Evolutionary conservation across 2,888 invertebrate species (phyloP).

Genomic region (Ormyrus rosae): DNA sequence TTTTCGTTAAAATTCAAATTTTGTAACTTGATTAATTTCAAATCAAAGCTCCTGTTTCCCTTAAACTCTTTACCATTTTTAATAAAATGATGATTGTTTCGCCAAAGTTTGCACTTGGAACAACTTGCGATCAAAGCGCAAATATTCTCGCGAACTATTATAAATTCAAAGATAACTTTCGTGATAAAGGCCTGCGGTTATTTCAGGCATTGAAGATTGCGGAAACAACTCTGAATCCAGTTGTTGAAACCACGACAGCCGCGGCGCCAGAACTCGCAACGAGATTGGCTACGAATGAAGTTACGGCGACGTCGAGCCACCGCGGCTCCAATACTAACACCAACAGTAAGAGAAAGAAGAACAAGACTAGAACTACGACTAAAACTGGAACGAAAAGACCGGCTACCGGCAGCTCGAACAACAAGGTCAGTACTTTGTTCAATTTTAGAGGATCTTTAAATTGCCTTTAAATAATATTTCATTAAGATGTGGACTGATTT

Average conservation of each 20-base stretch:
- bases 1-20: too few relatives aligned
- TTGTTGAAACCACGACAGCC: background rate
- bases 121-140: too few relatives aligned
- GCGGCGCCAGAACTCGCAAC: conserved; percentile 41
- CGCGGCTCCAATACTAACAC: conserved; percentile 39
- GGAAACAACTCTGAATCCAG: background rate
- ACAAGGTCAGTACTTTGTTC: conserved; percentile 13
- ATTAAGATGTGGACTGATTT: too few relatives aligned
- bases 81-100: too few relatives aligned
- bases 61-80: too few relatives aligned
- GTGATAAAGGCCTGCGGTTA: background rate
- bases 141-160: too few relatives aligned
- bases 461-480: too few relatives aligned
- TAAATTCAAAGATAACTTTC: background rate
- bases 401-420: background rate
- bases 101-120: too few relatives aligned
- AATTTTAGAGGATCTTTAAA: too few relatives aligned
- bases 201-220: conserved; percentile 48
- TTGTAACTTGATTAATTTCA: too few relatives aligned
- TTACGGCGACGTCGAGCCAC: conserved; percentile 38
- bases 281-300: conserved; percentile 50
- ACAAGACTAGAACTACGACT: conserved; percentile 58
- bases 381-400: conserved; percentile 34
- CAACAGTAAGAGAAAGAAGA: conserved; percentile 58
- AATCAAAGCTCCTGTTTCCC: too few relatives aligned